These are phyloP conservation scores for Microvelia longipes DNA, from an alignment of 1,140 invertebrate species.

Conservation along the genomic window DNA sequence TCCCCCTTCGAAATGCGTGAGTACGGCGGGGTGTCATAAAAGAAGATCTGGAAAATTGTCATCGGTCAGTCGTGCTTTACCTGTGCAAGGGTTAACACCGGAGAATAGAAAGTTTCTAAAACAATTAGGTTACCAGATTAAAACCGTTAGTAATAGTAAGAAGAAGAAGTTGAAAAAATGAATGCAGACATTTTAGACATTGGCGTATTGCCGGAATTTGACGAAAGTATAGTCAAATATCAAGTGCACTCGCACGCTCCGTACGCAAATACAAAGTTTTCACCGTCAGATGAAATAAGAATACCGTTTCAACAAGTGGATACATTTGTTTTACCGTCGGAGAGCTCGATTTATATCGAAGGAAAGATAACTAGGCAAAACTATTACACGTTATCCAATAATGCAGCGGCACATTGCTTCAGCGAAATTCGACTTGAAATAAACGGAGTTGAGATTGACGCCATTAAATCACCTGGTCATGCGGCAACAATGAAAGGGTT, in stretches of 20 bases:
- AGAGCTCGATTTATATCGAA: not conserved
- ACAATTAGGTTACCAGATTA: not conserved
- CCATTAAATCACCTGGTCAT: not conserved
- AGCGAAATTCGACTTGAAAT: not conserved
- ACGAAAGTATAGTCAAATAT: not conserved
- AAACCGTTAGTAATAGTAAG: too few relatives aligned
- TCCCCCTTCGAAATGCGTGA: too few relatives aligned
- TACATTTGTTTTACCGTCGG: not conserved
- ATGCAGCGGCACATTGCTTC: not conserved
- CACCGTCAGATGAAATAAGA: not conserved
- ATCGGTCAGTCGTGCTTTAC: not conserved
- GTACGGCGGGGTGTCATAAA: too few relatives aligned
- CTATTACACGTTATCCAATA: not conserved
- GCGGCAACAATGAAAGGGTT: not conserved
- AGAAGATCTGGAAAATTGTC: too few relatives aligned
- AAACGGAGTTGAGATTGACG: not conserved
- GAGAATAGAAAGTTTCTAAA: not conserved
- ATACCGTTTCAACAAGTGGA: not conserved
- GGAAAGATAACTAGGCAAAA: not conserved
- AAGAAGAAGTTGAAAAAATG: not conserved
- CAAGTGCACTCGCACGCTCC: not conserved
- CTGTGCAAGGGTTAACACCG: not conserved
- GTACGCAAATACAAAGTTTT: not conserved
- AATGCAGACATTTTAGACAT: not conserved
- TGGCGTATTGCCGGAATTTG: not conserved